Base-by-base conservation (phyloP, 2,113 vertebrate species). In the Lota lota region DNA sequence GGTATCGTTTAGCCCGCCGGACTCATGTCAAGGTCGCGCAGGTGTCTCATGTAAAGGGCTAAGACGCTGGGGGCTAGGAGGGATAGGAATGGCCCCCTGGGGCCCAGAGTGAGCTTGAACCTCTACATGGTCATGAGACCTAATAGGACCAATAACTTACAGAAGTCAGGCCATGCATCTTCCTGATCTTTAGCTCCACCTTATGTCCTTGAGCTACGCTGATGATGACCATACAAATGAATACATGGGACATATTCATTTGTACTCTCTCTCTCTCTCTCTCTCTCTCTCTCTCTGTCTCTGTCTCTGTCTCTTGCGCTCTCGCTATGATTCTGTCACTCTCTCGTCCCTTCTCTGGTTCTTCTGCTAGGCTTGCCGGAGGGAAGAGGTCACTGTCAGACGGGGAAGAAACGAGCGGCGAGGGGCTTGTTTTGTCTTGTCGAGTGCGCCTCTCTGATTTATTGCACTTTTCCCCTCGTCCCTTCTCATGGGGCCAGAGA, bases 351-450 rank as follows among this genome's bases (percentile, higher is more conserved):
- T 67, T 20, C 62, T 57, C 4, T 79, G 73, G 50, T 88, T 89
- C 89, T 88, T 89, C 86, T 81, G 79, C 74, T 8, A 56, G 72
- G 81, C 75, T 73, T 81, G 70, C 81, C 78, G 64, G 24, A 77
- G 80, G 76, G 79, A 76, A 77, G 82, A 83, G 88, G 88, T 90
- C 88, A 81, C 73, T 73, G 84, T 87, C 69, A 78, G 84, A 84
- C 83, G 77, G 63, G 64, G 64, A 81, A 33, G 57, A 77, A 73
- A 77, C 70, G 10, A 79, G 61, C 77, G 78, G 21, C 82, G 79
- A 77, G 61, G 66, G 68, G 76, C 89, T 80, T 89, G 88, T 90
- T 88, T 86, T 78, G 79, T 85, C 84, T 78, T 47, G 40, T 70
- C 28, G 54, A 76, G 74, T 81, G 74, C 84, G 80, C 77, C 33